Evolutionary conservation across 1,140 invertebrate species (phyloP), one percentile per base, ranked within the genome.

Genomic region (Drepana arcuata): DNA sequence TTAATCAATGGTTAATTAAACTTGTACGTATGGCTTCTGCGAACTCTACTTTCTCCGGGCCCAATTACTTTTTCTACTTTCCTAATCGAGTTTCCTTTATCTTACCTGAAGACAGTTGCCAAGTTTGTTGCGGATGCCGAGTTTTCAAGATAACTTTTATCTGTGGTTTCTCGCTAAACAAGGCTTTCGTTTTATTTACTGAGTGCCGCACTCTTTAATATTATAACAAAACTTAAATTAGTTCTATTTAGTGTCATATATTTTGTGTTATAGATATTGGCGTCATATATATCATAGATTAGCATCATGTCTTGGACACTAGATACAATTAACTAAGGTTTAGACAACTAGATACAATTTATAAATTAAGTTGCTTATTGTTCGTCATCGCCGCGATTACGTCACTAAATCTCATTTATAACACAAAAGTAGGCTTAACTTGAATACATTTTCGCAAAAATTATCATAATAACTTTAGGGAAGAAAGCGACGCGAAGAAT

Each of bases 1-100:
- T n/a, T n/a, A n/a, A n/a, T n/a, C 45, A 28, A 38, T 59, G 42
- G 44, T 53, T 65, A 61, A 60, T 63, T 63, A 60, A 67, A 67
- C 43, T 63, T 63, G 36, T 45, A 44, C 38, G n/a, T n/a, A n/a
- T n/a, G n/a, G n/a, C n/a, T n/a, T 44, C 31, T 27, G 26, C 31
- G 29, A 50, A 52, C 45, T 37, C 50, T 32, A 32, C 39, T 53
- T 53, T 52, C 44, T 35, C 39, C 48, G 42, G 35, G 34, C 41
- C 51, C 51, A 50, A 64, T 63, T 59, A 70, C 66, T 68, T 73
- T 65, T 66, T 63, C 52, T 54, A 39, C 34, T 60, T 50, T 43
- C 58, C 64, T 61, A 70, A 68, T 70, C 64, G 61, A 70, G 57
- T 72, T 70, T 67, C 46, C 54, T 55, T 64, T 64, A 64, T 69